These are phyloP conservation scores for Euphonia xanthogaster DNA, from an alignment of 2,797 vertebrate species.

Conservation along the genomic window DNA sequence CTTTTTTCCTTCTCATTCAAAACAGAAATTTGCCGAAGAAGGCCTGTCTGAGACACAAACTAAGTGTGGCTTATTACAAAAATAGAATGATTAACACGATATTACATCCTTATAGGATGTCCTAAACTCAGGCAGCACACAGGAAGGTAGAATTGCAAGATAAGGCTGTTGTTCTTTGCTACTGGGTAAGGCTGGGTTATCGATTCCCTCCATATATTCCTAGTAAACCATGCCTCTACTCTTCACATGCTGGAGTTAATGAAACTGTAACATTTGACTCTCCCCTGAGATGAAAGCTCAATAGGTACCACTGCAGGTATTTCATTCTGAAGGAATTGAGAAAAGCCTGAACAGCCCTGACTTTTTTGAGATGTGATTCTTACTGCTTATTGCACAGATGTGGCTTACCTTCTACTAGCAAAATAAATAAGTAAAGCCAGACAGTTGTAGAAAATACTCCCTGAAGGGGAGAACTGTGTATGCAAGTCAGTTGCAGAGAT, in stretches of 20 bases:
- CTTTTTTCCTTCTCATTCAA: neutral
- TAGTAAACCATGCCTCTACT: slow-evolving; percentile 7
- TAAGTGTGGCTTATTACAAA: neutral
- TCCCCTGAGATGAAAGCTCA: slow-evolving; percentile 9
- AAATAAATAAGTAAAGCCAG: neutral
- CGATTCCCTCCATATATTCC: neutral
- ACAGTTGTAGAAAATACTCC: neutral
- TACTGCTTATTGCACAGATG: neutral
- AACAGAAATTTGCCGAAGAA: neutral
- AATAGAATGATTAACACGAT: neutral
- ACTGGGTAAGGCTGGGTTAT: neutral
- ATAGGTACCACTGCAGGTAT: neutral
- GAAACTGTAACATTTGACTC: slow-evolving; percentile 19
- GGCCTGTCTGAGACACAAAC: neutral
- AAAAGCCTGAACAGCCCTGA: slow-evolving; percentile 2
- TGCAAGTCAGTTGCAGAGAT: neutral
- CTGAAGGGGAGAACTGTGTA: neutral
- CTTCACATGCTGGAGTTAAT: slow-evolving; percentile 38
- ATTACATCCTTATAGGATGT: neutral
- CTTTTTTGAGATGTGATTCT: neutral
- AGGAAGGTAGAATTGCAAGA: neutral
- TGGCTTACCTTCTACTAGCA: neutral
- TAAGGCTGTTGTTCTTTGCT: neutral
- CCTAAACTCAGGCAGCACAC: neutral
- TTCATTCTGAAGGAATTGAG: slow-evolving; percentile 30